Evolutionary conservation across 2,113 vertebrate species (phyloP).

Genomic region (Spilogale gracilis): DNA sequence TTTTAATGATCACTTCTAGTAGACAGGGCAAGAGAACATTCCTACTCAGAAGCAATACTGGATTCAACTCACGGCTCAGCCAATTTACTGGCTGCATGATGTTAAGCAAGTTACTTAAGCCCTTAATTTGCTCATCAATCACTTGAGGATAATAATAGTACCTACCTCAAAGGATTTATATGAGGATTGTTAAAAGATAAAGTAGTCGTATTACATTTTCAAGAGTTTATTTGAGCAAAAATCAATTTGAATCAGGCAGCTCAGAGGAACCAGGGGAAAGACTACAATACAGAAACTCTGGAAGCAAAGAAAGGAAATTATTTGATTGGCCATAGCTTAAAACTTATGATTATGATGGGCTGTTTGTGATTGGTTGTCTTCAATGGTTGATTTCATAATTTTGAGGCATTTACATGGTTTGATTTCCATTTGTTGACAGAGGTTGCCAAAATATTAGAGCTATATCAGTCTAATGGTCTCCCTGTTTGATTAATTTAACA

Average conservation of each 20-base stretch:
- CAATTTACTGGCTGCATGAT: not conserved
- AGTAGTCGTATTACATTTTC: not conserved
- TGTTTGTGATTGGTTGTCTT: not conserved
- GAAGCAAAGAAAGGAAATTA: not conserved
- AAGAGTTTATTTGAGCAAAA: not conserved
- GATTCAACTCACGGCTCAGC: not conserved
- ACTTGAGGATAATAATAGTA: not conserved
- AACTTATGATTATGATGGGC: not conserved
- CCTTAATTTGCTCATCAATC: not conserved
- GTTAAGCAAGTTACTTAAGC: not conserved
- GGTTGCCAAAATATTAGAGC: not conserved
- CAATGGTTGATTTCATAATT: not conserved
- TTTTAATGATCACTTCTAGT: not conserved
- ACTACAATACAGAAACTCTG: not conserved
- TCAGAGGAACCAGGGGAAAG: not conserved
- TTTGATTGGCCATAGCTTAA: not conserved
- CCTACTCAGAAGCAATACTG: not conserved
- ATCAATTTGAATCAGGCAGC: not conserved
- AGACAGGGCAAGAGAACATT: not conserved
- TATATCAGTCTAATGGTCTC: not conserved
- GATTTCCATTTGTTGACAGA: not conserved
- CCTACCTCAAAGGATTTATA: not conserved
- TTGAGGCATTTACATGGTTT: not conserved
- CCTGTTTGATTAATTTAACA: not conserved
- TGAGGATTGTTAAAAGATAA: not conserved